A percentile compares a stretch with the other conserved stretches of the same genome.
phyloP scores from a whole-genome alignment of 2,797 vertebrate species.

The Simalia tracyae region DNA sequence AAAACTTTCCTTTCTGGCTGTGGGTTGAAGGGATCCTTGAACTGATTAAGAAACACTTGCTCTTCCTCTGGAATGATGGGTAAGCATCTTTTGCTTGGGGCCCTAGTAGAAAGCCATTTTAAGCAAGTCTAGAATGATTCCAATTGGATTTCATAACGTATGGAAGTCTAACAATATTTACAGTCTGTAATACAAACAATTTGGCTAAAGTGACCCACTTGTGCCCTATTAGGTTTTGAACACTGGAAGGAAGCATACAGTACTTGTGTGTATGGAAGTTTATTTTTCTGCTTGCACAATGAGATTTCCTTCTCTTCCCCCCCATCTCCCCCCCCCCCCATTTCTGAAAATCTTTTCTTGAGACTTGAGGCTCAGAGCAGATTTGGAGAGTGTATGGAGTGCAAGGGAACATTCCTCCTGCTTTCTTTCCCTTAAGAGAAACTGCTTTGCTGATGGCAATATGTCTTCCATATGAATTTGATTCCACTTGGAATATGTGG shows the following conservation, averaged over 20 bases:
- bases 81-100: constrained; percentile 64
- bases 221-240: not conserved
- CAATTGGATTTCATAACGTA: not conserved
- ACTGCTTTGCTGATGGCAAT: not conserved
- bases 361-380: not conserved
- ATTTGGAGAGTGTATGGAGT: not conserved
- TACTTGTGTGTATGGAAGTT: not conserved
- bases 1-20: constrained; percentile 92
- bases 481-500: not conserved
- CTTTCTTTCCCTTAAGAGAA: not conserved
- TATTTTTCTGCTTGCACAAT: not conserved
- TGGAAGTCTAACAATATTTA: not conserved
- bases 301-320: not conserved
- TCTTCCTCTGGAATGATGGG: constrained; percentile 95
- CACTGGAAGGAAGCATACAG: not conserved
- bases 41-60: constrained; percentile 92
- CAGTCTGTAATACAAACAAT: not conserved
- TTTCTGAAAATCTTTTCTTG: not conserved
- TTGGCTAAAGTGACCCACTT: not conserved
- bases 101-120: not conserved
- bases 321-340: no score
- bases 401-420: not conserved
- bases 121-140: not conserved
- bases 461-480: not conserved
- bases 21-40: constrained; percentile 98